Evolutionary conservation across 2,888 invertebrate genomes (phyloP).

Genomic region (Spodoptera littoralis): DNA sequence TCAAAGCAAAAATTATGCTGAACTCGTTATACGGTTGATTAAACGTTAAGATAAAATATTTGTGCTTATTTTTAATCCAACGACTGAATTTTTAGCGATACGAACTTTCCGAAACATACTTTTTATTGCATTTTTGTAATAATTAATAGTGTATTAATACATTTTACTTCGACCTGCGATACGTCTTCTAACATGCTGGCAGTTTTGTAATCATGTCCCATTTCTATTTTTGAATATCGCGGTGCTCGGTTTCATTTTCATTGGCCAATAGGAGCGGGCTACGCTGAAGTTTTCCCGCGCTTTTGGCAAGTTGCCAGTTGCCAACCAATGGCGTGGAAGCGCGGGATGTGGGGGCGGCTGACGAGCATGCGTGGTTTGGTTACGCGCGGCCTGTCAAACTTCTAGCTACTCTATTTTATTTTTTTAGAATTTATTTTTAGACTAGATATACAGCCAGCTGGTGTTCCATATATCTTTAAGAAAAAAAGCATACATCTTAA

Average conservation of each 20-base stretch:
- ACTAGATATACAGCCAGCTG: conserved; percentile 58
- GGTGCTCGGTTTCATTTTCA: conserved; percentile 85
- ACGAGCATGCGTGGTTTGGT: conserved; percentile 66
- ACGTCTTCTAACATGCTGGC: conserved; percentile 50
- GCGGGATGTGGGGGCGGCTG: conserved; percentile 74
- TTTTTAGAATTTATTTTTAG: conserved; percentile 68
- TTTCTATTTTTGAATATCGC: conserved; percentile 88
- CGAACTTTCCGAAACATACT: neutral
- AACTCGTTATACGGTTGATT: conserved; percentile 12
- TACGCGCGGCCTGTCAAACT: conserved; percentile 61
- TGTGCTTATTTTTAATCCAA: conserved; percentile 8
- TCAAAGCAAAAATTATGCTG: conserved; percentile 15
- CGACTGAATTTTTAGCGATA: conserved; percentile 4
- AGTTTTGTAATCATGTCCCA: conserved; percentile 71
- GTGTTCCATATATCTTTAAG: conserved; percentile 39
- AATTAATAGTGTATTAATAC: conserved; percentile 25
- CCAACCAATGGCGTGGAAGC: conserved; percentile 78
- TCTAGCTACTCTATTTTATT: conserved; percentile 58
- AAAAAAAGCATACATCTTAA: neutral
- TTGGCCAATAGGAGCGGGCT: conserved; percentile 77
- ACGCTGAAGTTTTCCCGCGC: conserved; percentile 79
- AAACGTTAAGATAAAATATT: conserved; percentile 23
- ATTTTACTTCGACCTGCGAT: conserved; percentile 46
- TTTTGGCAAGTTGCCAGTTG: conserved; percentile 83
- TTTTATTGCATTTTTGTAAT: conserved; percentile 5